These are phyloP conservation scores for Cryptotermes secundus DNA, from an alignment of 1,140 invertebrate species.

Conservation along the genomic window DNA sequence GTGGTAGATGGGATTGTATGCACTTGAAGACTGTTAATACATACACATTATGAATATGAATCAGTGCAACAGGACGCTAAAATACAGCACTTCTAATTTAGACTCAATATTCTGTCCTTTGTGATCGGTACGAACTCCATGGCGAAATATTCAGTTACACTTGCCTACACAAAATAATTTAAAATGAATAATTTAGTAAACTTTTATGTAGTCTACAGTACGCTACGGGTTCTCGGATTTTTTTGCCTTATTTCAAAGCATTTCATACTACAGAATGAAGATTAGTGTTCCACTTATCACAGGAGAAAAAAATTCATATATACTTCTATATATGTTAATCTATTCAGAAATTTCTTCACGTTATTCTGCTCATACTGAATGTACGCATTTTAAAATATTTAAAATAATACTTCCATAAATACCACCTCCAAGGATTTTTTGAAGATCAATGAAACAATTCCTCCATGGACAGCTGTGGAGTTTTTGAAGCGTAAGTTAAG, in stretches of 20 bases:
- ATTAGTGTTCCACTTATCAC: background rate
- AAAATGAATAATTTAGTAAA: background rate
- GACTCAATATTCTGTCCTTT: too few species aligned
- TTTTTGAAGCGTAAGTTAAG: constrained; percentile 8
- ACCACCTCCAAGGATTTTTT: constrained; percentile 6
- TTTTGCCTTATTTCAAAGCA: background rate
- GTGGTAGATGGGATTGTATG: too few species aligned
- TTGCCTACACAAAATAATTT: too few species aligned
- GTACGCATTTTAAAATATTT: constrained; percentile 1
- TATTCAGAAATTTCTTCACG: constrained; percentile 17
- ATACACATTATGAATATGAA: too few species aligned
- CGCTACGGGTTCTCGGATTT: background rate
- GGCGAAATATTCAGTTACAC: too few species aligned
- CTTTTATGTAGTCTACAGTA: background rate
- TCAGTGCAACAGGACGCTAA: too few species aligned
- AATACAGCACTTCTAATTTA: too few species aligned
- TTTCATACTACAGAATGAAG: background rate
- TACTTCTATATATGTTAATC: background rate
- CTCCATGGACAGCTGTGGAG: background rate
- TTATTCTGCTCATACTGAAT: background rate
- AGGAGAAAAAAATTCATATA: background rate
- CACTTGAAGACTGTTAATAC: too few species aligned
- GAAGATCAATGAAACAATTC: background rate
- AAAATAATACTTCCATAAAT: constrained; percentile 16
- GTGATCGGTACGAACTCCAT: too few species aligned